Percentiles rank a stretch among this genome's conserved stretches.
Evolutionary conservation across 2,888 invertebrate species (phyloP).

Genomic region (Empis livida): DNA sequence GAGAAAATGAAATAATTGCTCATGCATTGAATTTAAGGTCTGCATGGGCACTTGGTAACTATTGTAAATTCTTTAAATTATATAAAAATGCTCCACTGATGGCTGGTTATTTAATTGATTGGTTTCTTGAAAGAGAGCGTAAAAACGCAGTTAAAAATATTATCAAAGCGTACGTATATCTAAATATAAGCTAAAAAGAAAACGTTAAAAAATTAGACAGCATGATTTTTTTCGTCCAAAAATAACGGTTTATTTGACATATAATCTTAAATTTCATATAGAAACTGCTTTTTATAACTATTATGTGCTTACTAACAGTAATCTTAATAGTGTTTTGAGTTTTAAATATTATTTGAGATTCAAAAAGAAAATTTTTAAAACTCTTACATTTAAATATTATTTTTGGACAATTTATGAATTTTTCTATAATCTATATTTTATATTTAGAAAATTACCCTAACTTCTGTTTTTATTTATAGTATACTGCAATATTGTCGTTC

Average conservation of each 20-base stretch:
- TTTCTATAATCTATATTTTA: no score
- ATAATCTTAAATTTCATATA: no score
- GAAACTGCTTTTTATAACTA: no score
- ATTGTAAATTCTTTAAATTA: slow-evolving; percentile 82
- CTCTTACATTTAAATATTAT: neutral
- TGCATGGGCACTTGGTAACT: slow-evolving; percentile 89
- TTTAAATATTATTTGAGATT: no score
- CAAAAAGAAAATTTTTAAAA: no score
- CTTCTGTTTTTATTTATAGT: no score
- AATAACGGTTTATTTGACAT: neutral
- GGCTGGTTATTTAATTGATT: slow-evolving; percentile 94
- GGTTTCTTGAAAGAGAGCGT: slow-evolving; percentile 93
- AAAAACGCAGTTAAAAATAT: slow-evolving; percentile 83
- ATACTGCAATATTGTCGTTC: no score
- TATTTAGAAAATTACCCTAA: no score
- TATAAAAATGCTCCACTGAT: slow-evolving; percentile 84
- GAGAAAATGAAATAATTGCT: slow-evolving; percentile 65
- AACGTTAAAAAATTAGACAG: neutral
- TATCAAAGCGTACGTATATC: slow-evolving; percentile 87
- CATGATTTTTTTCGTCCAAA: neutral
- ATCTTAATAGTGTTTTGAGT: no score
- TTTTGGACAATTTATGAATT: no score
- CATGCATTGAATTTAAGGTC: slow-evolving; percentile 81
- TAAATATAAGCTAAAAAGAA: neutral
- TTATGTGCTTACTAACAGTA: no score